Base-by-base conservation (phyloP, 2,797 vertebrate species). In the Alectoris magna region DNA sequence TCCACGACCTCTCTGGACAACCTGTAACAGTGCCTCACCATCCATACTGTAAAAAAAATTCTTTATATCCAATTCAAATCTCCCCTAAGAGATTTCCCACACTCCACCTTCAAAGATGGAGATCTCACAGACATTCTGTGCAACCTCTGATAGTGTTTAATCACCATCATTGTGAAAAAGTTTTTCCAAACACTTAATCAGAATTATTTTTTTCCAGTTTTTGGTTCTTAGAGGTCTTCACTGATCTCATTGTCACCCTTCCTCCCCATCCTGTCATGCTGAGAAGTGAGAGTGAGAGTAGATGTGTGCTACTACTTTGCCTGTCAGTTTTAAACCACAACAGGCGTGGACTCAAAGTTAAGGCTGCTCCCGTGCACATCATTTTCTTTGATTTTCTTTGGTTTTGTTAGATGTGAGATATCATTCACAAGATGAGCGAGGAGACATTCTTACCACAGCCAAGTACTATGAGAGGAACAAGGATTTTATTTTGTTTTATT, bases 391-490 rank as follows among this genome's bases (percentile, higher is more conserved):
- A 1, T 7, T 34, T 34, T 34, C 34, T 34, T 3, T 5, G 16
- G 3, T 29, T 90, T 75, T 75, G 3, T 49, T 60, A 36, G n/a
- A 9, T 16, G 69, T 36, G 9, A 43, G n/a, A 10, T 4, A 24
- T 24, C 8, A 36, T 34, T 84, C 44, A 59, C 22, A 44, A 38
- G 6, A 10, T 4, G 3, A 9, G 2, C 5, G 19, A 59, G 38
- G 19, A 72, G 36, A 24, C 0, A 0, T 72, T 56, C 19, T 58
- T 9, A 62, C 3, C 22, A 5, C 2, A 19, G 4, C 13, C 24
- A 72, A 29, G 18, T 34, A 14, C 14, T 82, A 10, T 7, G n/a
- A 56, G 39, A 70, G 6, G 6, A 75, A 44, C 2, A n/a, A 4
- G 2, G 39, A 36, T 9, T 22, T 79, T 46, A 19, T 43, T 43